Evolutionary conservation across 1,140 invertebrate species (phyloP).

Genomic region (Leucophenga varia): DNA sequence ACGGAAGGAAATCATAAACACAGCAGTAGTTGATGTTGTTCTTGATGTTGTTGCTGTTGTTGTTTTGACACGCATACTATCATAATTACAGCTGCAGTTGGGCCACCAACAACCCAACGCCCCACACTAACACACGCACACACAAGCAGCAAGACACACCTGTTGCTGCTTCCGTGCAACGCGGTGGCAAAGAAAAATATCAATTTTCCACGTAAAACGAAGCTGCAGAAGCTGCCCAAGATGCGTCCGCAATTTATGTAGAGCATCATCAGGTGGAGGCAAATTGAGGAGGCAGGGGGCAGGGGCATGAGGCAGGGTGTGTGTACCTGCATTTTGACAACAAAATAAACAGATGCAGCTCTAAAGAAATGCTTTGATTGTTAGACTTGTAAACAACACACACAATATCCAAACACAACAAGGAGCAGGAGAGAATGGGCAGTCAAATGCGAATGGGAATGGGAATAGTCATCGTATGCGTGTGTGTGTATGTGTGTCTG

Average conservation of each 20-base stretch:
- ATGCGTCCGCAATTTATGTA: constrained; percentile 31
- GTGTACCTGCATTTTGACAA: constrained; percentile 50
- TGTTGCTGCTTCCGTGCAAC: constrained; percentile 47
- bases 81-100: constrained; percentile 41
- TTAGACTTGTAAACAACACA: constrained; percentile 47
- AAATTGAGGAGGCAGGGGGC: too few species aligned
- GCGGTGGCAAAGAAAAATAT: constrained; percentile 45
- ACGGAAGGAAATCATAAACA: constrained; percentile 54
- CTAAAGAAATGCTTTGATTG: constrained; percentile 48
- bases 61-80: constrained; percentile 49
- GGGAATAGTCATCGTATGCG: too few species aligned
- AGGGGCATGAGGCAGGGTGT: not conserved
- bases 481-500: constrained; percentile 17
- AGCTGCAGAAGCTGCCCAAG: constrained; percentile 17
- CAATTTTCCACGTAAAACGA: constrained; percentile 46
- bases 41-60: constrained; percentile 24
- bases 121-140: constrained; percentile 1
- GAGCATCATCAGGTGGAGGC: too few species aligned
- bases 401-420: constrained; percentile 33
- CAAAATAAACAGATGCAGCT: constrained; percentile 43
- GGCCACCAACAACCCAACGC: constrained; percentile 14
- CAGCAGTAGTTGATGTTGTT: too few species aligned
- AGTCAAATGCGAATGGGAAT: not conserved
- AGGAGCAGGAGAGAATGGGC: constrained; percentile 5
- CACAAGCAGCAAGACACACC: constrained; percentile 30